Conservation (phyloP, 1,140 invertebrate species). For the Drosophila subobscura region DNA sequence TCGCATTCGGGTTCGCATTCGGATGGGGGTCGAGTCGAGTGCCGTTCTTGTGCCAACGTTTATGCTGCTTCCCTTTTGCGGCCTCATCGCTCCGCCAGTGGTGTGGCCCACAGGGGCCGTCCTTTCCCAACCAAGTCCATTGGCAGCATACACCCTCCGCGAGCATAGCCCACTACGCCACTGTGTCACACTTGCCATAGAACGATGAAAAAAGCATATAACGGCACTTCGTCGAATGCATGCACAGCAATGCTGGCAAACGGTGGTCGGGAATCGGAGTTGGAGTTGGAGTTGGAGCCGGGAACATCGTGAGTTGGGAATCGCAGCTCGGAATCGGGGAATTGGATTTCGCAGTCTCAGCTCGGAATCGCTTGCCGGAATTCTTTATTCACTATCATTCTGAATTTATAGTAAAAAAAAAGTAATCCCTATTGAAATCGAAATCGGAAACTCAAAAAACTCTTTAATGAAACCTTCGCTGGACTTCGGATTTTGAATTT, state of each 20-base stretch:
- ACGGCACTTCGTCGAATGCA: slow-evolving; percentile 32
- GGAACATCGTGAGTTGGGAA: slow-evolving; percentile 25
- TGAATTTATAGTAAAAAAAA: too few relatives aligned
- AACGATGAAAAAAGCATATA: slow-evolving; percentile 23
- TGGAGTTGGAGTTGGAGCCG: not conserved
- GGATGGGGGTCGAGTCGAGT: too few relatives aligned
- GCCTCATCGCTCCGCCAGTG: too few relatives aligned
- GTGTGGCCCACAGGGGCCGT: too few relatives aligned
- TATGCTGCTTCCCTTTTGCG: slow-evolving; percentile 15
- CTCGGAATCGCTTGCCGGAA: slow-evolving; percentile 3
- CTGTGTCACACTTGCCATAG: slow-evolving; percentile 25
- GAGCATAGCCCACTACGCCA: slow-evolving; percentile 5
- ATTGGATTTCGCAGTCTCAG: not conserved
- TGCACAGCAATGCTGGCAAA: slow-evolving; percentile 1
- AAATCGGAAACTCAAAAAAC: too few relatives aligned
- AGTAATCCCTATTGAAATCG: too few relatives aligned
- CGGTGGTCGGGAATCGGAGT: slow-evolving; percentile 17
- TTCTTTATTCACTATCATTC: too few relatives aligned
- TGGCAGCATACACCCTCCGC: not conserved
- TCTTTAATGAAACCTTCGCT: too few relatives aligned
- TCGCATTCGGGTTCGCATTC: not conserved
- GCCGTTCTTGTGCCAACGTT: slow-evolving; percentile 5
- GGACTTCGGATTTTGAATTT: too few relatives aligned
- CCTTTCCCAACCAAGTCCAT: not conserved
- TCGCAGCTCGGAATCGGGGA: slow-evolving; percentile 5